A percentile compares a stretch with the other conserved stretches of the same genome.
These are phyloP conservation scores for Gymnoscopelus braueri DNA, from an alignment of 2,797 vertebrate species.

Conservation along the genomic window DNA sequence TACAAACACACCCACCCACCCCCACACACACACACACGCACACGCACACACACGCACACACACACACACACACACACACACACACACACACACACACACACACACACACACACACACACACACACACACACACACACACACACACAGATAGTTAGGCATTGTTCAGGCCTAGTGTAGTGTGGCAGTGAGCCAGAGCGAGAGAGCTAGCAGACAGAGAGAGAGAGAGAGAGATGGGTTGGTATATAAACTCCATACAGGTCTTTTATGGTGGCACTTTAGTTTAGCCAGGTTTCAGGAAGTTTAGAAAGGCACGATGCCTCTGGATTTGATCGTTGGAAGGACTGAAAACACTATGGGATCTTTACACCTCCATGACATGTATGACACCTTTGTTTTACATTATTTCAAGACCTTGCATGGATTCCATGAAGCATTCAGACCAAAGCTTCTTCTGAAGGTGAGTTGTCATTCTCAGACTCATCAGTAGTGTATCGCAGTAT, in stretches of 20 bases:
- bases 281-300: not conserved
- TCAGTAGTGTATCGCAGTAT: too few relatives aligned
- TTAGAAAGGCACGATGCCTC: too few relatives aligned
- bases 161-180: conserved; percentile 5
- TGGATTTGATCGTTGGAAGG: too few relatives aligned
- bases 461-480: too few relatives aligned
- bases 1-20: too few relatives aligned
- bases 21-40: conserved; percentile 26
- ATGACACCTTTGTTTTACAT: too few relatives aligned
- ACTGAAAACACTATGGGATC: too few relatives aligned
- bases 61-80: conserved; percentile 18
- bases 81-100: conserved; percentile 19
- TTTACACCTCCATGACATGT: too few relatives aligned
- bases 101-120: conserved; percentile 22
- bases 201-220: not conserved
- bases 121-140: conserved; percentile 37
- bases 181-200: not conserved
- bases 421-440: too few relatives aligned
- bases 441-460: too few relatives aligned
- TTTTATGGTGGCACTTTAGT: not conserved
- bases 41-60: not conserved
- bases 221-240: not conserved
- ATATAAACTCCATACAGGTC: not conserved
- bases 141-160: conserved; percentile 7
- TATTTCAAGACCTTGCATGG: too few relatives aligned